Conservation (phyloP, 2,888 invertebrate genomes). For the Agrochola circellaris region DNA sequence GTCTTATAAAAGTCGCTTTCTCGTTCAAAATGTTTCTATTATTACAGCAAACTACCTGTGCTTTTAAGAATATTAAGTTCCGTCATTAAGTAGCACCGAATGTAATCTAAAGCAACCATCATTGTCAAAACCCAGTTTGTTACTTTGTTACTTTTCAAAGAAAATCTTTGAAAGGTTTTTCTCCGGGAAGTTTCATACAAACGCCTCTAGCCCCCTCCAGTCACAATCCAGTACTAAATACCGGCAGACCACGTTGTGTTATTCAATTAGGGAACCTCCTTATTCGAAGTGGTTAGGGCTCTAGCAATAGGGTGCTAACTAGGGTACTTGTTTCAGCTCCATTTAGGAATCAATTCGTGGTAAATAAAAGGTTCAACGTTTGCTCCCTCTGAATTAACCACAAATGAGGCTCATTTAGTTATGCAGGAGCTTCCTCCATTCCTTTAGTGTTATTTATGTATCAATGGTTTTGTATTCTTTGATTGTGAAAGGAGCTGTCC, state of each 20-base stretch:
- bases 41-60: neutral
- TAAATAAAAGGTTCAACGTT: constrained; percentile 45
- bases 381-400: constrained; percentile 35
- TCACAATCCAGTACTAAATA: constrained; percentile 41
- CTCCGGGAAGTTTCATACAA: neutral
- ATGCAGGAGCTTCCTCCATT: constrained; percentile 2
- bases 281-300: constrained; percentile 54
- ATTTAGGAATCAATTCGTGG: constrained; percentile 57
- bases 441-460: neutral
- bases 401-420: constrained; percentile 31
- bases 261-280: constrained; percentile 51
- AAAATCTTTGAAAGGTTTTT: neutral
- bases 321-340: constrained; percentile 57
- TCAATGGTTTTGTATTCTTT: neutral
- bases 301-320: constrained; percentile 58
- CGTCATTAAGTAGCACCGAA: neutral
- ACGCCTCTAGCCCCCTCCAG: neutral
- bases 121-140: neutral
- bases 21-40: neutral
- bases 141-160: neutral
- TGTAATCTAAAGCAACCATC: neutral
- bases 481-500: neutral
- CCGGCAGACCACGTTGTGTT: constrained; percentile 44
- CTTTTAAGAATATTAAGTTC: neutral
- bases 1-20: neutral